Base-by-base conservation (phyloP, 1,140 invertebrate genomes). In the Myzus persicae region DNA sequence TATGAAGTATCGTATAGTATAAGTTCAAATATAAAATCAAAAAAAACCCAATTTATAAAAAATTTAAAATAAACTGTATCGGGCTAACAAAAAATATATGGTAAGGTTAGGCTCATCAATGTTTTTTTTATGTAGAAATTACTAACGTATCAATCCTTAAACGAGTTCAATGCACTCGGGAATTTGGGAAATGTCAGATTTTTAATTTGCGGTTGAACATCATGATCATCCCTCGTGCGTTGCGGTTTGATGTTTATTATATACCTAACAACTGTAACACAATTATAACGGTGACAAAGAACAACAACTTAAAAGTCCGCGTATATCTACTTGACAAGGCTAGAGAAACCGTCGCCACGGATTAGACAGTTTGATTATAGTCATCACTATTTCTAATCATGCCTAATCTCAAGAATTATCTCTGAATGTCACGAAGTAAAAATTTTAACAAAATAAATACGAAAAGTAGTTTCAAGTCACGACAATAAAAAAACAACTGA, bases 341-440 rank as follows among this genome's bases (percentile, higher is more conserved):
- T 2, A 87, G 6, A 88, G 7, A 40, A 26, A 40, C 4, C 31
- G 38, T 48, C n/a, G 36, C n/a, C 22, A 22, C 6, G 18, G 8
- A 89, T 89, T 89, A 2, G 36, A 38, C 36, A 54, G 48, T 54
- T 89, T 54, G 87, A 89, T 89, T 54, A 54, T 26, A 54, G 88
- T 54, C 51, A 89, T 89, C 9, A 54, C 46, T 51, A 22, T 18
- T 88, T 26, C 20, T 88, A 46, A 88, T 46, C 85, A 88, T 31
- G 31, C 31, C 40, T 89, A 89, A 89, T 89, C 88, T 38, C 24
- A 48, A 89, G 24, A 51, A 89, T 89, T 54, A 54, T 54, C 22
- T 54, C 7, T 40, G 48, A 54, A 89, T 40, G 48, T 89, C 48
- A 51, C 88, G 48, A 89, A 89, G n/a, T 38, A 26, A 40, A 54